Conservation (phyloP, 2,113 vertebrate species). For the Myrmecophaga tridactyla region DNA sequence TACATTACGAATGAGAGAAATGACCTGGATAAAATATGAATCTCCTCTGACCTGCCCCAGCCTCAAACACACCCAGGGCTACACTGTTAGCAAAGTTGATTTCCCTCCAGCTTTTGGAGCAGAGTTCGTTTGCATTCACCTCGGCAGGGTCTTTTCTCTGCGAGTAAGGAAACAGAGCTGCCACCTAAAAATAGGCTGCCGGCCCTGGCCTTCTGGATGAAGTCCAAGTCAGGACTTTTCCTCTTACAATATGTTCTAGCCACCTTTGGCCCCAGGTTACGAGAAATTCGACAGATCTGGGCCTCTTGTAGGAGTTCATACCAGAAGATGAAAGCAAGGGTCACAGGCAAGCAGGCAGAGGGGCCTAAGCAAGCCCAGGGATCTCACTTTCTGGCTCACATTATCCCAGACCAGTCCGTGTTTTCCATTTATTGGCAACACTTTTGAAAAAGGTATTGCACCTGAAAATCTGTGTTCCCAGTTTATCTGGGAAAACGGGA, state of each 20-base stretch:
- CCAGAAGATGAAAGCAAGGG: accelerated
- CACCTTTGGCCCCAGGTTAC: neutral
- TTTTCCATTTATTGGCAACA: neutral
- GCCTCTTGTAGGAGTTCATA: neutral
- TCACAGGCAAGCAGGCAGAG: accelerated
- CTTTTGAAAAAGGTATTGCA: neutral
- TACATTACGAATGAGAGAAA: neutral
- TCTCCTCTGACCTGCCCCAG: neutral
- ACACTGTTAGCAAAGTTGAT: accelerated
- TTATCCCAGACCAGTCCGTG: accelerated
- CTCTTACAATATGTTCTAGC: accelerated
- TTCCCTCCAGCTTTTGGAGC: neutral
- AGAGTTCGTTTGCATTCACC: accelerated
- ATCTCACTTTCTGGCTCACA: accelerated
- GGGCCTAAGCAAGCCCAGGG: too few relatives aligned
- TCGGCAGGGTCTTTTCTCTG: accelerated
- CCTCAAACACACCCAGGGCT: accelerated
- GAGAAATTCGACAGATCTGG: accelerated
- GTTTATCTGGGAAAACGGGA: neutral
- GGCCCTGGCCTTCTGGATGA: accelerated
- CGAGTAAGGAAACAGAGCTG: accelerated
- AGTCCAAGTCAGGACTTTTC: neutral
- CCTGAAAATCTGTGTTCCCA: neutral
- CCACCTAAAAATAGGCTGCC: accelerated
- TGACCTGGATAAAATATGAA: neutral